phyloP scores from a whole-genome alignment of 2,797 vertebrate genomes.

The Tinamus major region DNA sequence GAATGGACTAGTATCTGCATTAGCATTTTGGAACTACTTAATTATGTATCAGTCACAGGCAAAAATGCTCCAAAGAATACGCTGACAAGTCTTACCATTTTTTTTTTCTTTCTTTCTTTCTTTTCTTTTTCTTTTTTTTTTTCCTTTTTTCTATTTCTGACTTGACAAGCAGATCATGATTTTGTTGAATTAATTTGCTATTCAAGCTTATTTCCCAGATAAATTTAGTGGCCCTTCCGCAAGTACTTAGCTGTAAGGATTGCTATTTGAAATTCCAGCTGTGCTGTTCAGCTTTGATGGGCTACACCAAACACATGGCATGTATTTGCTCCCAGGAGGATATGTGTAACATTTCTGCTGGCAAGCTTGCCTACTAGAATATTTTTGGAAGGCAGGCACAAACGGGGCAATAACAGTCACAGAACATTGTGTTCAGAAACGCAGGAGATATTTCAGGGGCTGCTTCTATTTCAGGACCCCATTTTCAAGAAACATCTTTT shows the following conservation, averaged over 20 bases:
- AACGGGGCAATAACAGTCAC: not conserved
- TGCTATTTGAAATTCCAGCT: slow-evolving; percentile 63
- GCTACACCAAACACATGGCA: not conserved
- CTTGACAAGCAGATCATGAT: slow-evolving; percentile 52
- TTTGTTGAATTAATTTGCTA: slow-evolving; percentile 59
- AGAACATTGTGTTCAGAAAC: not conserved
- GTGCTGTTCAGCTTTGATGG: slow-evolving; percentile 43
- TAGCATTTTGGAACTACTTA: not conserved
- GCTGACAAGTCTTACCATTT: slow-evolving; percentile 15
- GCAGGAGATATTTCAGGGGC: not conserved
- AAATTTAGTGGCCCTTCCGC: slow-evolving; percentile 53
- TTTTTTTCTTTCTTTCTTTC: not conserved
- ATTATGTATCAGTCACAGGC: not conserved
- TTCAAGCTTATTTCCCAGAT: slow-evolving; percentile 53
- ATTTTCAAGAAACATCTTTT: not conserved
- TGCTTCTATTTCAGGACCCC: not conserved
- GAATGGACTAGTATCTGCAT: not conserved
- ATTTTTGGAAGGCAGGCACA: slow-evolving; percentile 50
- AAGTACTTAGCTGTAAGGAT: slow-evolving; percentile 42
- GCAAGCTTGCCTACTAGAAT: slow-evolving; percentile 11
- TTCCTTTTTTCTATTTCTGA: not conserved
- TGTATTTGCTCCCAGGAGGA: slow-evolving; percentile 7
- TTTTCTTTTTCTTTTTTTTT: not conserved
- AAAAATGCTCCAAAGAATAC: slow-evolving; percentile 37
- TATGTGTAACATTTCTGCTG: not conserved